phyloP scores from a whole-genome alignment of 2,113 vertebrate genomes.

The Muntiacus muntjak region DNA sequence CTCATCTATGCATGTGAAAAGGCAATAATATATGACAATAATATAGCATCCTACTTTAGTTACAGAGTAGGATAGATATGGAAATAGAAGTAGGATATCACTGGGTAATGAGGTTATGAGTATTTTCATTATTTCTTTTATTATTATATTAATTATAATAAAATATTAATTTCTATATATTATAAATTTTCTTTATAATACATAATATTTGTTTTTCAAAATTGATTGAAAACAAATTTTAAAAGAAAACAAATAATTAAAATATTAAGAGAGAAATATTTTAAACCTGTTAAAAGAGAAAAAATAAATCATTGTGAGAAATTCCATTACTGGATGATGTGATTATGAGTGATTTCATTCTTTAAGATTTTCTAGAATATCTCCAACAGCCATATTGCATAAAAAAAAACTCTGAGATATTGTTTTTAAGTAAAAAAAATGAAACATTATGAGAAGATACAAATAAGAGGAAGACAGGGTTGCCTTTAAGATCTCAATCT shows the following conservation, averaged over 20 bases:
- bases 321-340: not conserved
- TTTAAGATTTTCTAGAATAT: not conserved
- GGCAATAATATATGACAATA: not conserved
- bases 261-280: not conserved
- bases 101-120: not conserved
- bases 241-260: not conserved
- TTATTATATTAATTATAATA: not conserved
- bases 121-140: not conserved
- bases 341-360: not conserved
- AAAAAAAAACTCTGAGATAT: not conserved
- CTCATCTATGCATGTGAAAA: not conserved
- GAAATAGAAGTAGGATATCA: not conserved
- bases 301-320: not conserved
- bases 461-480: not conserved
- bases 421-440: not conserved
- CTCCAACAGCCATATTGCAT: not conserved
- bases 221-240: not conserved
- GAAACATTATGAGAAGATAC: not conserved
- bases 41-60: not conserved
- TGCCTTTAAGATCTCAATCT: not conserved
- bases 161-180: not conserved
- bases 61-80: not conserved
- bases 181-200: not conserved
- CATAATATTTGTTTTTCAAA: not conserved
- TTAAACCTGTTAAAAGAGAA: not conserved